A percentile compares a stretch with the other conserved stretches of the same genome.
Evolutionary conservation across 2,113 vertebrate genomes (phyloP).

Genomic region (Deroptyus accipitrinus): DNA sequence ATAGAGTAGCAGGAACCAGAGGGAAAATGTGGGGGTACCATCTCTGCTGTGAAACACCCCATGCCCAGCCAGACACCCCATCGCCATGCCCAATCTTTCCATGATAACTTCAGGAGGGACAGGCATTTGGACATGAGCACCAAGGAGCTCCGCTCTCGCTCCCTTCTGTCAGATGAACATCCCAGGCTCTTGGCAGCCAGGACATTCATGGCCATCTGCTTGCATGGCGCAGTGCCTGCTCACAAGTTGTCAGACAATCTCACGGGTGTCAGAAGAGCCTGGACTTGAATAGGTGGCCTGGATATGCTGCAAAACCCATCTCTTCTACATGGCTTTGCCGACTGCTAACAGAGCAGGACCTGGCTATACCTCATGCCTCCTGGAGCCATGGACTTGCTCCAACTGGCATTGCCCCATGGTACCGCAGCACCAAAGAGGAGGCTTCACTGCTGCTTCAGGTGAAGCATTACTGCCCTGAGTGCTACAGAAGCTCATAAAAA

Average conservation of each 20-base stretch:
- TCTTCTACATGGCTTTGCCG: background rate
- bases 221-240: conserved; percentile 2
- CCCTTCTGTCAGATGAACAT: conserved; percentile 34
- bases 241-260: conserved; percentile 59
- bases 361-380: background rate
- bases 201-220: conserved; percentile 59
- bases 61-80: background rate
- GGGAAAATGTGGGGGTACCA: background rate
- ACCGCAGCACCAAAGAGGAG: fast-evolving
- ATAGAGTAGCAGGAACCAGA: background rate
- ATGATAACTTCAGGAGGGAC: background rate
- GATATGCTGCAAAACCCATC: background rate
- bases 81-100: fast-evolving
- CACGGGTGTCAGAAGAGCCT: conserved; percentile 55
- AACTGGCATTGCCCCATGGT: background rate
- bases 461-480: background rate
- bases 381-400: fast-evolving
- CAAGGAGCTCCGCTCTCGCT: background rate
- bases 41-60: background rate
- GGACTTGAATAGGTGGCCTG: conserved; percentile 41
- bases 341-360: background rate
- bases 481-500: background rate
- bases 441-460: background rate
- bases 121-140: background rate
- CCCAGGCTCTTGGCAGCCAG: conserved; percentile 32